Evolutionary conservation across 2,113 vertebrate species (phyloP).

Genomic region (Albula glossodonta): DNA sequence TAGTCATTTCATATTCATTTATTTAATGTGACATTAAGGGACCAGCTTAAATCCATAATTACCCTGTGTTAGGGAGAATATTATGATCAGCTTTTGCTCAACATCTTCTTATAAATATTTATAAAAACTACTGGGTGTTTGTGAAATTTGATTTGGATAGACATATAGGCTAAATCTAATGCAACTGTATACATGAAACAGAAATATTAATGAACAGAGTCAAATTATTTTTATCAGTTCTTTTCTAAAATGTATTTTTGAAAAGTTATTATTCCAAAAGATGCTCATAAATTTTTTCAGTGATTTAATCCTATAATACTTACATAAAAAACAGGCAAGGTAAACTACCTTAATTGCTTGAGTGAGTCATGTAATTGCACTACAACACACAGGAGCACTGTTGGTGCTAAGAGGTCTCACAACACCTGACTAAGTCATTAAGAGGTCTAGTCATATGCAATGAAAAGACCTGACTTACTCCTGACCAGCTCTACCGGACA

Average conservation of each 20-base stretch:
- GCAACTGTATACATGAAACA: not conserved
- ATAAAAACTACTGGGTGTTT: not conserved
- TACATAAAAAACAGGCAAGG: no score
- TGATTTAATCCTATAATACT: not conserved
- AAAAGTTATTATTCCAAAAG: not conserved
- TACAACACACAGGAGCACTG: no score
- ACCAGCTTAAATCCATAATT: not conserved
- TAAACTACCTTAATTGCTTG: no score
- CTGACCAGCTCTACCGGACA: no score
- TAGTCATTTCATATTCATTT: slow-evolving; percentile 15
- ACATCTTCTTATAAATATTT: not conserved
- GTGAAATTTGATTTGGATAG: not conserved
- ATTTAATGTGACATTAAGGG: not conserved
- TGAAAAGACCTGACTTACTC: no score
- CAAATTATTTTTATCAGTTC: not conserved
- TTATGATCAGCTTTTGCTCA: not conserved
- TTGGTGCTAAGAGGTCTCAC: no score
- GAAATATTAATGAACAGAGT: not conserved
- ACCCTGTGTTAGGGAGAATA: not conserved
- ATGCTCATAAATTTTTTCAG: not conserved
- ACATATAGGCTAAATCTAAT: not conserved
- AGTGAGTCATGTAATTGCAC: no score
- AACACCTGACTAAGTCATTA: no score
- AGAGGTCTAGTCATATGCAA: no score
- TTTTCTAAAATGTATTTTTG: not conserved